Conservation (phyloP, 2,113 vertebrate genomes). For the Mugil cephalus region DNA sequence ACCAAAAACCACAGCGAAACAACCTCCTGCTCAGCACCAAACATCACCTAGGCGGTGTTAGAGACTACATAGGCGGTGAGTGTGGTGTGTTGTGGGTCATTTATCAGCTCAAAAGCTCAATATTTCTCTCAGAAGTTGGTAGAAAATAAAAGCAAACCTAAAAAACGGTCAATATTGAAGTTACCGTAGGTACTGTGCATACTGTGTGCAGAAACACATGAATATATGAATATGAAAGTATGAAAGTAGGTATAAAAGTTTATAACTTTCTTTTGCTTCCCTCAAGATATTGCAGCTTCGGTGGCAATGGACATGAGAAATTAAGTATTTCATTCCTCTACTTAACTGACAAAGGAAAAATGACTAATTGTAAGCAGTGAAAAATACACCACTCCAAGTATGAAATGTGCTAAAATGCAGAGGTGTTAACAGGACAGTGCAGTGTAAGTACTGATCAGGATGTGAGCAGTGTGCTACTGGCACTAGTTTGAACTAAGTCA, state of each 20-base stretch:
- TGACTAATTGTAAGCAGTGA: too few relatives aligned
- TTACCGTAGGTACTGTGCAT: background rate
- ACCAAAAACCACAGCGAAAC: background rate
- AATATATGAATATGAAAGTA: background rate
- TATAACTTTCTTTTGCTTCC: too few relatives aligned
- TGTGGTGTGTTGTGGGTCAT: background rate
- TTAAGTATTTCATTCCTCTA: too few relatives aligned
- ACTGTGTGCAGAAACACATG: background rate
- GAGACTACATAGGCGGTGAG: background rate
- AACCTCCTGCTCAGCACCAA: background rate
- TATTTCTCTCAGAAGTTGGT: background rate
- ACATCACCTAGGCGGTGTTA: background rate
- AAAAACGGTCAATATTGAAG: background rate
- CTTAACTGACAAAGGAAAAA: too few relatives aligned
- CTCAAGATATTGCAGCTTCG: constrained; percentile 7
- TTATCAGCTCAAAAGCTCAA: background rate
- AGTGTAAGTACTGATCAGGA: too few relatives aligned
- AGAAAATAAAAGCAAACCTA: background rate
- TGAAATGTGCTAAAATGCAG: too few relatives aligned
- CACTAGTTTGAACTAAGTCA: too few relatives aligned
- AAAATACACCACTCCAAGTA: too few relatives aligned
- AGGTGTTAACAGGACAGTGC: too few relatives aligned
- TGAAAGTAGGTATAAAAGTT: too few relatives aligned
- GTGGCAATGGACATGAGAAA: background rate
- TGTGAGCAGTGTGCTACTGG: too few relatives aligned